Base-by-base conservation (phyloP, 2,888 invertebrate species). In the Monoplex corrugatus region DNA sequence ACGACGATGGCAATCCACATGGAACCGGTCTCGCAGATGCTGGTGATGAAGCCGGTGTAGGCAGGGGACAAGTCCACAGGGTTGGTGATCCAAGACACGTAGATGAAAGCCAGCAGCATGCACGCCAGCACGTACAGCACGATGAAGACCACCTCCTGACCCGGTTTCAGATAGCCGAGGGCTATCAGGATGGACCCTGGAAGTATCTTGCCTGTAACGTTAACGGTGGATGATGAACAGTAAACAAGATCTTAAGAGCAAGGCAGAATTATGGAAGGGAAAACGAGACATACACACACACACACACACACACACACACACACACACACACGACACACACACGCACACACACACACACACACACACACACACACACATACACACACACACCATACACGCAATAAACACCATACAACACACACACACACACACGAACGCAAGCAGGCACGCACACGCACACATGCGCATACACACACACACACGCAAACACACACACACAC, bases 61-160 rank as follows among this genome's bases (percentile, higher is more conserved):
- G 92, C 91, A 0, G 95, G 95, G 2, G 95, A 94, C 19, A 95
- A 92, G 89, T 95, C 95, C 86, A 95, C 94, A 40, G 94, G 94
- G 90, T 95, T 95, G 87, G 94, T 93, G 75, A 94, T 89, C 90
- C 91, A 95, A 10, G 95, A 94, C 19, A 91, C 90, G 90, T 94
- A 95, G 16, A 91, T 92, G 89, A 93, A 87, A 28, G 94, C 91
- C 28, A 94, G 92, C 23, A 93, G 93, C 5, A 93, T 50, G 68
- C 86, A 88, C 10, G 72, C 72, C 80, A 90, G 38, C 2, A 93
- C 92, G 78, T 95, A 91, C 86, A 95, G 82, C 16, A 90, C 92
- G 35, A 95, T 92, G 23, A 93, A 94, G n/a, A 91, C 75, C 13
- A 45, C 89, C 0, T 93, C 89, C 43, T 92, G 90, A 5, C 89